A percentile compares a stretch with the other conserved stretches of the same genome.
phyloP scores from a whole-genome alignment of 2,797 vertebrate genomes.

The Anniella stebbinsi region DNA sequence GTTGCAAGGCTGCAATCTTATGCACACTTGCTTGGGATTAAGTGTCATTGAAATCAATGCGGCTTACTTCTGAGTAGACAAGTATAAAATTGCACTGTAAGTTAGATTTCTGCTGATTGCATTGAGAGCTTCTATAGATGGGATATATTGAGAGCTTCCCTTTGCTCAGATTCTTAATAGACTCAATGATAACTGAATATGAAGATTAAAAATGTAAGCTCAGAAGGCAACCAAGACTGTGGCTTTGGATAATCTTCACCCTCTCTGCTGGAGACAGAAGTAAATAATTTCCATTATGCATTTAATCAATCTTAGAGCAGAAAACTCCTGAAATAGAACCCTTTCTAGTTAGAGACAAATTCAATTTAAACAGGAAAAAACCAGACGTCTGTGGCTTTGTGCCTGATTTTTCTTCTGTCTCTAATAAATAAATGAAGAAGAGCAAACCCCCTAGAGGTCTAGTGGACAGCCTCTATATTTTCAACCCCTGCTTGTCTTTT shows the following conservation, averaged over 20 bases:
- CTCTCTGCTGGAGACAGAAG: conserved; percentile 28
- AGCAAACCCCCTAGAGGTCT: not conserved
- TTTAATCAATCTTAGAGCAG: conserved; percentile 26
- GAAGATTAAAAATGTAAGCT: not conserved
- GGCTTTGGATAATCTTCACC: not conserved
- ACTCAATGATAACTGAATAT: conserved; percentile 2
- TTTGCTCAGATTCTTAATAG: not conserved
- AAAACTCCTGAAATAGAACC: conserved; percentile 33
- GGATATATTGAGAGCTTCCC: not conserved
- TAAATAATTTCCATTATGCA: conserved; percentile 26
- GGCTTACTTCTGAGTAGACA: not conserved
- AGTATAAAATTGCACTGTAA: not conserved
- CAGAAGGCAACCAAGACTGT: conserved; percentile 6
- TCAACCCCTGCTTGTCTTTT: not conserved
- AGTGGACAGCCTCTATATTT: not conserved
- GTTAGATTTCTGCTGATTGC: not conserved
- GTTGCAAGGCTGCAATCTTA: not conserved
- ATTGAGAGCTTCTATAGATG: not conserved
- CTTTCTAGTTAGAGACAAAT: conserved; percentile 27
- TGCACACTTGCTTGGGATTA: not conserved
- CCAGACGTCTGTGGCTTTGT: not conserved
- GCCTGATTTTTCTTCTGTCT: not conserved
- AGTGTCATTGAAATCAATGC: not conserved
- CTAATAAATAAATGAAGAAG: not conserved
- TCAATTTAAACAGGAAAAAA: conserved; percentile 19